Evolutionary conservation across 2,888 invertebrate genomes (phyloP).

Genomic region (Dynastes maya): DNA sequence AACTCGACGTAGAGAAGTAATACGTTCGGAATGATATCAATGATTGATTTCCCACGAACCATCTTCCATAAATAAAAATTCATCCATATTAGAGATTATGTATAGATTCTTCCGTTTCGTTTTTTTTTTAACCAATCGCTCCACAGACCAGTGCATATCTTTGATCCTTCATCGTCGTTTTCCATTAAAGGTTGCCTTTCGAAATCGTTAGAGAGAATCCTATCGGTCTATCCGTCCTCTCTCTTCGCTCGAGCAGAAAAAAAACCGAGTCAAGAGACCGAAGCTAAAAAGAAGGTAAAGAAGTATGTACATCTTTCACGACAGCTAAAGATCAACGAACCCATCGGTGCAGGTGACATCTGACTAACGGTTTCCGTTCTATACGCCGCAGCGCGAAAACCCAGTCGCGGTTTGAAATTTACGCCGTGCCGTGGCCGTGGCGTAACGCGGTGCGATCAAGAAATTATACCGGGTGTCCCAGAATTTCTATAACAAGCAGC

Average conservation of each 20-base stretch:
- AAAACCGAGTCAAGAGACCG: slow-evolving; percentile 6
- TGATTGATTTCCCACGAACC: background rate
- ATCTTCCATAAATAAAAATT: background rate
- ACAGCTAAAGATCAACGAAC: slow-evolving; percentile 42
- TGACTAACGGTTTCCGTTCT: slow-evolving; percentile 40
- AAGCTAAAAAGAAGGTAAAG: slow-evolving; percentile 28
- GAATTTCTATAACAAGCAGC: too few species aligned
- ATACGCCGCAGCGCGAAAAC: slow-evolving; percentile 17
- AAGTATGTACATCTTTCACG: slow-evolving; percentile 21
- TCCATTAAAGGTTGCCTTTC: background rate
- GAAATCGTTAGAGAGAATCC: background rate
- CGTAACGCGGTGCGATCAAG: background rate
- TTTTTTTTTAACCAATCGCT: background rate
- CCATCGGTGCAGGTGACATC: slow-evolving; percentile 40
- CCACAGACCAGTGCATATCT: background rate
- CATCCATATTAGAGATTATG: background rate
- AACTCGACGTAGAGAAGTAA: background rate
- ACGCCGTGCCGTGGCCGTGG: background rate
- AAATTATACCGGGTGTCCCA: too few species aligned
- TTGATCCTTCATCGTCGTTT: background rate
- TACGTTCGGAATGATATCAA: background rate
- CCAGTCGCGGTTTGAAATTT: slow-evolving; percentile 34
- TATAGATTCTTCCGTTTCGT: background rate
- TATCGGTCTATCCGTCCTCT: background rate
- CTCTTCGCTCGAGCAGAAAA: background rate